Conservation (phyloP, 1,140 invertebrate species). For the Chymomyza costata region DNA sequence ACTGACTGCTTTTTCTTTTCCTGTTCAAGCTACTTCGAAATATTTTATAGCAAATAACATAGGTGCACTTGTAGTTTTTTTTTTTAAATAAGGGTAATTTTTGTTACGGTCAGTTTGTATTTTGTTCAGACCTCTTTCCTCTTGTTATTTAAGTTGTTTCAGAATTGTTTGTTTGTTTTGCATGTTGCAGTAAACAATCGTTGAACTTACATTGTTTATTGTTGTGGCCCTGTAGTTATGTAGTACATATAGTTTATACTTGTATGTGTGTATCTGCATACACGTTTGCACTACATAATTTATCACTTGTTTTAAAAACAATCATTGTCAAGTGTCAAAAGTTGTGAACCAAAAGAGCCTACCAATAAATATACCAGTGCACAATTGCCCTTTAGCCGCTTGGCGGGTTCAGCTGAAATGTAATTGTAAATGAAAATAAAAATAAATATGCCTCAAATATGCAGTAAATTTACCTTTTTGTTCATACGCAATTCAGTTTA, state of each 20-base stretch:
- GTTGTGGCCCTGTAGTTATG: no score
- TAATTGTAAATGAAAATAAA: conserved; percentile 62
- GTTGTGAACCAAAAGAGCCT: conserved; percentile 35
- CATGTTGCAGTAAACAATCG: neutral
- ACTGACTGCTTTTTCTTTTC: no score
- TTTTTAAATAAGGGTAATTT: no score
- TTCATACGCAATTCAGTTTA: conserved; percentile 22
- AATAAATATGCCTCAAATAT: conserved; percentile 67
- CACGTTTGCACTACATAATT: conserved; percentile 68
- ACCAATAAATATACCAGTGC: no score
- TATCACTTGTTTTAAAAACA: conserved; percentile 68
- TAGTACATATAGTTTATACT: conserved; percentile 29
- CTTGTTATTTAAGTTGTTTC: no score
- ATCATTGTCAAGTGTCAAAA: conserved; percentile 70
- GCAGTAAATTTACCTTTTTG: conserved; percentile 49
- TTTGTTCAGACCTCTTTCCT: no score
- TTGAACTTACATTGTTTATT: conserved; percentile 6
- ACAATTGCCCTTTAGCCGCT: neutral
- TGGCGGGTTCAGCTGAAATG: conserved; percentile 13
- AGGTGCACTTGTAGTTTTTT: no score
- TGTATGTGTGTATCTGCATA: conserved; percentile 38
- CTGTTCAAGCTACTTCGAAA: no score
- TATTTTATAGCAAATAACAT: no score
- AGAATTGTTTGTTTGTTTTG: conserved; percentile 16
- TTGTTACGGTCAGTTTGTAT: no score